These are phyloP conservation scores for Vanessa cardui DNA, from an alignment of 2,888 invertebrate species.

Conservation along the genomic window DNA sequence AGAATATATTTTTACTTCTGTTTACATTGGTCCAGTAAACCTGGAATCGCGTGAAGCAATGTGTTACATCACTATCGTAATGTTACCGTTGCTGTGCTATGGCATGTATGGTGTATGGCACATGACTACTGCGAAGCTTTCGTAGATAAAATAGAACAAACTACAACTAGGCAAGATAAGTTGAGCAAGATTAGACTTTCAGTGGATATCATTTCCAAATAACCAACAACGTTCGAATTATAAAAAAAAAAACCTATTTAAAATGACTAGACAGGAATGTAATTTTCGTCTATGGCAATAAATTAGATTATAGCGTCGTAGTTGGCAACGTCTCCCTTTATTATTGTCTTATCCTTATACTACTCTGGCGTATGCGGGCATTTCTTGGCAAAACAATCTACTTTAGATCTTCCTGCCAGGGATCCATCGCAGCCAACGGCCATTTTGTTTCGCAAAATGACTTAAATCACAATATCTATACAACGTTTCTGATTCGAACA, in stretches of 20 bases:
- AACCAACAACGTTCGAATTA: constrained; percentile 43
- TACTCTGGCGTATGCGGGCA: constrained; percentile 52
- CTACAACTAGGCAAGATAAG: constrained; percentile 71
- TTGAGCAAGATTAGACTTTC: constrained; percentile 69
- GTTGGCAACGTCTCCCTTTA: constrained; percentile 70
- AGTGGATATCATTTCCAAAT: constrained; percentile 58
- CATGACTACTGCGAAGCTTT: constrained; percentile 72
- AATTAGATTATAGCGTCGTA: constrained; percentile 57
- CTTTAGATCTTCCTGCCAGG: constrained; percentile 16
- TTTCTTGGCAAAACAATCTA: constrained; percentile 11
- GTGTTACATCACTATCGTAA: constrained; percentile 54
- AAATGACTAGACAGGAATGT: constrained; percentile 82
- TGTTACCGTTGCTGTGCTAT: constrained; percentile 54
- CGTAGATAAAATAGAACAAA: constrained; percentile 49
- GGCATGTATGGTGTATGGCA: constrained; percentile 69
- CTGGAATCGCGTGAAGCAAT: constrained; percentile 65
- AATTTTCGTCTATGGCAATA: constrained; percentile 61
- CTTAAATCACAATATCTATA: constrained; percentile 13
- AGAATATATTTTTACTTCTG: constrained; percentile 61
- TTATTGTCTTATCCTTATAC: constrained; percentile 79
- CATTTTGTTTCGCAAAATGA: constrained; percentile 19
- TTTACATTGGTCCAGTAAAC: constrained; percentile 74
- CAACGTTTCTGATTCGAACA: constrained; percentile 10
- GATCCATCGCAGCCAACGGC: constrained; percentile 22
- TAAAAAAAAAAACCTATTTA: constrained; percentile 36